Percentiles rank a stretch among this genome's conserved stretches.
phyloP scores from a whole-genome alignment of 2,888 invertebrate genomes.

The Phortica okadai region DNA sequence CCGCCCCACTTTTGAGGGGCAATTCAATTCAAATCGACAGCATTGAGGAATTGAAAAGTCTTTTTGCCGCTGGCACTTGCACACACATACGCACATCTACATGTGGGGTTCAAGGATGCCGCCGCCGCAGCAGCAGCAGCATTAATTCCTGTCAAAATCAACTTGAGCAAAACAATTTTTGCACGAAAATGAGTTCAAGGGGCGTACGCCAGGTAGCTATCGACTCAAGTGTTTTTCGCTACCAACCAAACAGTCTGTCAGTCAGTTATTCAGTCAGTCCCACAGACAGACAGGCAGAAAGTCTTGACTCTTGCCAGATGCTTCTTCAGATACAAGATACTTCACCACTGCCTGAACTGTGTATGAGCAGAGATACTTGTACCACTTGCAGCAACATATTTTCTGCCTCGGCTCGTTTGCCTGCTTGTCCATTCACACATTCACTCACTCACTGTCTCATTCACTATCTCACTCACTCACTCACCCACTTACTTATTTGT shows the following conservation, averaged over 20 bases:
- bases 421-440: not conserved
- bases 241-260: not conserved
- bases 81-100: not conserved
- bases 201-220: slow-evolving; percentile 9
- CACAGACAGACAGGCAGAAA: not conserved
- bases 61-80: not conserved
- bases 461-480: not conserved
- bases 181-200: slow-evolving; percentile 29
- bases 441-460: not conserved
- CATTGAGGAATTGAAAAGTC: not conserved
- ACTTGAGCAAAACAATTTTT: slow-evolving; percentile 24
- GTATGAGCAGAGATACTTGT: not conserved
- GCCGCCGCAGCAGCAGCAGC: not conserved
- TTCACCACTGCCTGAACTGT: not conserved
- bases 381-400: not conserved
- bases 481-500: not conserved
- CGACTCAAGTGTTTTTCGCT: slow-evolving; percentile 10
- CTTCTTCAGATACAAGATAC: slow-evolving; percentile 10
- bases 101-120: slow-evolving; percentile 27
- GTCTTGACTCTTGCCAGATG: not conserved
- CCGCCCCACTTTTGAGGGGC: not conserved
- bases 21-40: not conserved
- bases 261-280: not conserved
- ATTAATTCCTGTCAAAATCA: slow-evolving; percentile 31
- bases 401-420: not conserved